These are phyloP conservation scores for Ahaetulla prasina DNA, from an alignment of 2,113 vertebrate genomes.

Conservation along the genomic window DNA sequence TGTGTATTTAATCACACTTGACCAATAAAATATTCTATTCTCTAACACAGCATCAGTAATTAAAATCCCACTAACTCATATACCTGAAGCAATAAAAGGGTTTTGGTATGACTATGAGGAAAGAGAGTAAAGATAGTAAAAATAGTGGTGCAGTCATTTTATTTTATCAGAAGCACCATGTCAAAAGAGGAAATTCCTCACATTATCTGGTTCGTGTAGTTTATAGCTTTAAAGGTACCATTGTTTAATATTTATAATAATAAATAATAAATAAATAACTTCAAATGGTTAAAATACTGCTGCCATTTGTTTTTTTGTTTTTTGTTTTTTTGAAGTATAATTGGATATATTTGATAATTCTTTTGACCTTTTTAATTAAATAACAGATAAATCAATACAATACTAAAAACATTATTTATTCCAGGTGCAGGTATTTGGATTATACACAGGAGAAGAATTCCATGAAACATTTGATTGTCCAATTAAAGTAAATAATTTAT, in stretches of 20 bases:
- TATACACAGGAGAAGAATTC: slow-evolving; percentile 94
- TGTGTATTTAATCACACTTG: too few relatives aligned
- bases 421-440: slow-evolving; percentile 93
- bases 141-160: not conserved
- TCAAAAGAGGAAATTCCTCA: not conserved
- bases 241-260: not conserved
- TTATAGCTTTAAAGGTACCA: not conserved
- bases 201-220: not conserved
- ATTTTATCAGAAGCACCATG: not conserved
- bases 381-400: slow-evolving; percentile 5
- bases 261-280: not conserved
- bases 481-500: slow-evolving; percentile 85
- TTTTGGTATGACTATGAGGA: not conserved
- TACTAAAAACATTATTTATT: slow-evolving; percentile 22
- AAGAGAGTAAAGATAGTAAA: not conserved
- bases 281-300: not conserved
- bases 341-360: not conserved
- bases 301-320: slow-evolving; percentile 1
- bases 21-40: not conserved
- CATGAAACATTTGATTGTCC: slow-evolving; percentile 96
- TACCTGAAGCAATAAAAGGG: not conserved
- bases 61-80: not conserved
- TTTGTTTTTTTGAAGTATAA: not conserved
- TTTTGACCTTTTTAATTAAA: slow-evolving; percentile 2
- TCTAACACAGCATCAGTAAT: not conserved